Evolutionary conservation across 2,797 vertebrate genomes (phyloP).

Genomic region (Fringilla coelebs): DNA sequence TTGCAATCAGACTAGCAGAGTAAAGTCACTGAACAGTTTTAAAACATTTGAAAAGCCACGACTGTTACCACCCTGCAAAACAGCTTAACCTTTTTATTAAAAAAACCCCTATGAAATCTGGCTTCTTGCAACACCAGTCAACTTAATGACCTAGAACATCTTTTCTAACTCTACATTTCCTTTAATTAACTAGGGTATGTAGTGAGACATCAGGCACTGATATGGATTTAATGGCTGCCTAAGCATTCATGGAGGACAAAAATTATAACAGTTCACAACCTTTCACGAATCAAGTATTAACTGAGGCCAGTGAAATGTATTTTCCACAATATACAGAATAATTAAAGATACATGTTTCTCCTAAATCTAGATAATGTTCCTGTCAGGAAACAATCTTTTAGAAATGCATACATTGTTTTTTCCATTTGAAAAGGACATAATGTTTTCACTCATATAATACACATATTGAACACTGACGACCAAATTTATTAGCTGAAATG

Average conservation of each 20-base stretch:
- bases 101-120: background rate
- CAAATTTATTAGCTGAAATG: background rate
- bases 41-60: accelerated
- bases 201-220: background rate
- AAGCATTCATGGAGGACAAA: background rate
- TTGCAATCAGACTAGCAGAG: background rate
- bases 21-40: background rate
- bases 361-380: background rate
- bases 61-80: background rate
- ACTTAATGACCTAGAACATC: background rate
- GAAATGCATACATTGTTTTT: background rate
- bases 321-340: background rate
- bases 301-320: background rate
- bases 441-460: background rate
- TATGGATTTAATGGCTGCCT: background rate
- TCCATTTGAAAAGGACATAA: background rate
- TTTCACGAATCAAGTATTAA: background rate
- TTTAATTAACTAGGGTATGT: background rate
- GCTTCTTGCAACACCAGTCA: background rate
- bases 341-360: background rate
- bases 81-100: background rate
- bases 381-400: background rate
- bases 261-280: background rate
- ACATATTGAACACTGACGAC: background rate
- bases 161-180: background rate